Evolutionary conservation across 2,113 vertebrate species (phyloP).

Genomic region (Hippocampus mohnikei): DNA sequence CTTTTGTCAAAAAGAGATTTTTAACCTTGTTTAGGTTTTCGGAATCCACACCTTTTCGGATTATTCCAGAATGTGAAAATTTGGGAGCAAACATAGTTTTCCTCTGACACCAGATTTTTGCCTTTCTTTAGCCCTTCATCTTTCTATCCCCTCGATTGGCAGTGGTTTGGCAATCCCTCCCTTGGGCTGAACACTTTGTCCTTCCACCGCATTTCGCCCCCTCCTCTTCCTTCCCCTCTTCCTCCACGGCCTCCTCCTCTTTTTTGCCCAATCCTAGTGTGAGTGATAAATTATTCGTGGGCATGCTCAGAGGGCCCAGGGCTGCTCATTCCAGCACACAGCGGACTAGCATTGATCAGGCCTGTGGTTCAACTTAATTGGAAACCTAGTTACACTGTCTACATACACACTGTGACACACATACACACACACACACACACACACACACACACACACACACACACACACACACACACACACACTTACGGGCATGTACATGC

Average conservation of each 20-base stretch:
- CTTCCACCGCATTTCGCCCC: conserved; percentile 45
- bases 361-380: conserved; percentile 77
- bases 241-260: conserved; percentile 44
- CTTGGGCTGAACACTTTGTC: conserved; percentile 70
- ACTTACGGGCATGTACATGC: conserved; percentile 18
- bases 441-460: conserved; percentile 58
- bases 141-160: conserved; percentile 51
- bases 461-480: conserved; percentile 37
- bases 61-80: too few relatives aligned
- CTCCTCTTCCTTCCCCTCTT: conserved; percentile 51
- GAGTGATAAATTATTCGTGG: conserved; percentile 77
- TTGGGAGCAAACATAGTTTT: conserved; percentile 53
- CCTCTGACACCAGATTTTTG: conserved; percentile 50
- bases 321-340: conserved; percentile 76
- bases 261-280: conserved; percentile 55
- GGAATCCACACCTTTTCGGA: too few relatives aligned
- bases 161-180: conserved; percentile 51
- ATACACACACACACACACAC: conserved; percentile 35
- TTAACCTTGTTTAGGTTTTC: too few relatives aligned
- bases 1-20: too few relatives aligned
- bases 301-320: conserved; percentile 73
- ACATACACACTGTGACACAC: conserved; percentile 63
- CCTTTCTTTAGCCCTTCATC: conserved; percentile 49
- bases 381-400: conserved; percentile 73
- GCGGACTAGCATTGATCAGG: conserved; percentile 72